Evolutionary conservation across 1,140 invertebrate species (phyloP), one percentile per base, ranked within the genome.

Genomic region (Eulimnadia texana): DNA sequence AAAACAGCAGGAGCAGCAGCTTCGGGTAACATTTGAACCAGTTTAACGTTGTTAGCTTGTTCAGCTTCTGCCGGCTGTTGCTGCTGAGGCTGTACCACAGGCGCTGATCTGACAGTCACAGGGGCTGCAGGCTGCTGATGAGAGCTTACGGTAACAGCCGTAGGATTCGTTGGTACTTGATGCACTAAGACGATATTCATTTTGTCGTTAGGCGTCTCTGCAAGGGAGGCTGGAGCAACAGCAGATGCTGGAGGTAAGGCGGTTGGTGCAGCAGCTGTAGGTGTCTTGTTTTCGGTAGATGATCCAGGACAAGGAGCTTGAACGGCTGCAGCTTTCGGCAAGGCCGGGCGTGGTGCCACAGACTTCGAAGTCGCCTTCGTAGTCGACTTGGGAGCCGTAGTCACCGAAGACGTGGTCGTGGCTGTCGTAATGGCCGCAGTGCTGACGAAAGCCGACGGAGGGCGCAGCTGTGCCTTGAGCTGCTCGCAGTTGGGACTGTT

Each of bases 401-500:
- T 25, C 20, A 52, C 50, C 16, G 49, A 52, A 25, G 16, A 53
- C 3, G 22, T 51, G n/a, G 58, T 60, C 19, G 54, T 25, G 1
- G 49, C 19, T 2, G 62, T 52, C 10, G 51, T 13, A 3, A n/a
- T 53, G 2, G 33, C 28, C 3, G 68, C 72, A 61, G 71, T 74
- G 0, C 76, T 76, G n/a, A 88, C 74, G 47, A 88, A 75, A 57
- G 85, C 82, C 1, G 88, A 88, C 6, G 88, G 87, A 61, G 85
- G 84, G 60, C 88, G 86, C 63, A 93, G 73, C 68, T 92, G 88
- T 19, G 85, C 84, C 63, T 86, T 82, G n/a, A 92, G 70, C 69
- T 90, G 88, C 70, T 90, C 86, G 22, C 88, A 76, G 73, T 93
- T 93, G 0, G 87, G 88, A 68, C 86, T 90, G 69, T 90, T 93